These are phyloP conservation scores for Electrona antarctica DNA, from an alignment of 2,113 vertebrate genomes.

Conservation along the genomic window DNA sequence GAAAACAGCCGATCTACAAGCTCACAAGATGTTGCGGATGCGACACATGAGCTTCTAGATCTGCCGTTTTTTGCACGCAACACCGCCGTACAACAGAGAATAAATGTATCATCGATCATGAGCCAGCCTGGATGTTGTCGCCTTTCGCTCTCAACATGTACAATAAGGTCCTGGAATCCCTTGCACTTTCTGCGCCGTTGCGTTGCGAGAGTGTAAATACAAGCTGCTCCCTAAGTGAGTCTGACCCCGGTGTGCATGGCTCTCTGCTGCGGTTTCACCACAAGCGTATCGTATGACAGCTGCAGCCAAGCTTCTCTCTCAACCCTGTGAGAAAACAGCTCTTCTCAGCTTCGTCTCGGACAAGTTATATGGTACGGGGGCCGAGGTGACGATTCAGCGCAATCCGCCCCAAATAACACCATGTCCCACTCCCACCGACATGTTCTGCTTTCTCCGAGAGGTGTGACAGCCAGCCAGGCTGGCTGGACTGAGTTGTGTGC, in stretches of 20 bases:
- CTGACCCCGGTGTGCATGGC: constrained; percentile 44
- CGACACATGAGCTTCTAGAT: too few species aligned
- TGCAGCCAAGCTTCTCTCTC: constrained; percentile 44
- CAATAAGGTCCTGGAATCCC: not conserved
- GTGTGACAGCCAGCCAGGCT: constrained; percentile 3
- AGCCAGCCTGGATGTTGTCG: too few species aligned
- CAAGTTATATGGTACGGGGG: not conserved
- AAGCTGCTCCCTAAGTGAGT: constrained; percentile 50
- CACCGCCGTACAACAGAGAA: too few species aligned
- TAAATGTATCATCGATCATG: too few species aligned
- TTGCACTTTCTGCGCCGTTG: constrained; percentile 8
- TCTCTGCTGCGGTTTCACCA: constrained; percentile 70
- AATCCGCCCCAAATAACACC: too few species aligned
- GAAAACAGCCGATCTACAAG: too few species aligned
- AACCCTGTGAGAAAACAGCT: constrained; percentile 1
- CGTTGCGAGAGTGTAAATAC: constrained; percentile 41
- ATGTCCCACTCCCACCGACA: not conserved
- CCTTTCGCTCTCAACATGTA: too few species aligned
- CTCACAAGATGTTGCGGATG: too few species aligned
- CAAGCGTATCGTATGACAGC: constrained; percentile 71
- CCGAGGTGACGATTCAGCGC: too few species aligned
- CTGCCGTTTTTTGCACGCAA: too few species aligned
- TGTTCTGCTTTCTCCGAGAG: constrained; percentile 13
- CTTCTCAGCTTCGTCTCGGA: too few species aligned
- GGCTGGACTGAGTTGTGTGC: not conserved